These are phyloP conservation scores for Neofelis nebulosa DNA, from an alignment of 2,113 vertebrate genomes.

Conservation along the genomic window DNA sequence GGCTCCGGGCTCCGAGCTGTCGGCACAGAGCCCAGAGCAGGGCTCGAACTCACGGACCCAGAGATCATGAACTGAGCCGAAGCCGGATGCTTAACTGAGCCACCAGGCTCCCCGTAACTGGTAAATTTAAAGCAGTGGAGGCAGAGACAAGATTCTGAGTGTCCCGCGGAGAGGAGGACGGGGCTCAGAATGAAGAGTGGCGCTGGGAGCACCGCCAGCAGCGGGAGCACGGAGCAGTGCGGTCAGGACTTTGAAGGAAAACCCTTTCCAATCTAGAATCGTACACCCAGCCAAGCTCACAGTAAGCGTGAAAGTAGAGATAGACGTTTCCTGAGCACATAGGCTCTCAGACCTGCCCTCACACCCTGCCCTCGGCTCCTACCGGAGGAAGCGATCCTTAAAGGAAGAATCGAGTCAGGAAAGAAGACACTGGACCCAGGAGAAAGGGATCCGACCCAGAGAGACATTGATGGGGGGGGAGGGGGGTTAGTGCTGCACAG, in stretches of 20 bases:
- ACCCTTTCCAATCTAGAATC: not conserved
- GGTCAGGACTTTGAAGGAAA: not conserved
- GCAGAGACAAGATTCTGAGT: no score
- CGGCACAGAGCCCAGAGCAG: no score
- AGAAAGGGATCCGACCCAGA: not conserved
- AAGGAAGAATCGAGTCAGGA: no score
- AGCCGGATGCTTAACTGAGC: no score
- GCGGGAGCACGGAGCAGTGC: not conserved
- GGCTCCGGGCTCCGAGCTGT: no score
- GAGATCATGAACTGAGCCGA: no score
- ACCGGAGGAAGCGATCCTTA: not conserved
- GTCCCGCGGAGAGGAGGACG: fast-evolving
- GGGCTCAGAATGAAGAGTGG: not conserved
- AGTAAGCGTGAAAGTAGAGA: no score
- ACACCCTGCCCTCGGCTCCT: not conserved
- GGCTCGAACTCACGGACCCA: no score
- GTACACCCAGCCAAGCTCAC: not conserved
- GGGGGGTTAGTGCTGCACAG: not conserved
- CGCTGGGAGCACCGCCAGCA: no score
- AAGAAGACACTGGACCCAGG: not conserved
- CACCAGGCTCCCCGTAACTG: no score
- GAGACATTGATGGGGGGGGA: not conserved
- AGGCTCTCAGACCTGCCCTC: not conserved
- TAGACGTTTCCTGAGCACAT: not conserved
- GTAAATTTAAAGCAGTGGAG: not conserved